These are phyloP conservation scores for Helicoverpa assulta DNA, from an alignment of 2,888 invertebrate genomes.

Conservation along the genomic window DNA sequence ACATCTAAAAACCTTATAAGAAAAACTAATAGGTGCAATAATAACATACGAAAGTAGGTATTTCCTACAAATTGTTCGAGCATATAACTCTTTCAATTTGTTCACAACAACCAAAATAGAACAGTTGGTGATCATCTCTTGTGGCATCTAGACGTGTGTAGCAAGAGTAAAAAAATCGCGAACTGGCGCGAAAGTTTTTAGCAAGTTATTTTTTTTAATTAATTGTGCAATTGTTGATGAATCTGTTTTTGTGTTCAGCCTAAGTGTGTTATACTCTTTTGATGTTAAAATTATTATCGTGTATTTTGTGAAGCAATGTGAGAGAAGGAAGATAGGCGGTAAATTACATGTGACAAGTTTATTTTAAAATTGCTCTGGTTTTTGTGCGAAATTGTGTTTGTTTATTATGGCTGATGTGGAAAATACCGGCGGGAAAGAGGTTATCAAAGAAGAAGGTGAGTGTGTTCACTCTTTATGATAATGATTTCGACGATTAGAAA, in stretches of 20 bases:
- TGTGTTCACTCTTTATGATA: conserved; percentile 11
- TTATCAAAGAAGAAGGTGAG: conserved; percentile 55
- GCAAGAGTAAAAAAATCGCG: conserved; percentile 65
- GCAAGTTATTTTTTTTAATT: conserved; percentile 51
- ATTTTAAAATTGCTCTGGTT: conserved; percentile 56
- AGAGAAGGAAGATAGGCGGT: conserved; percentile 70
- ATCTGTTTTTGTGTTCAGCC: conserved; percentile 21
- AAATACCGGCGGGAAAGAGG: conserved; percentile 60
- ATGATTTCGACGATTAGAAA: background rate
- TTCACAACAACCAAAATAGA: conserved; percentile 81
- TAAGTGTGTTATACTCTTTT: conserved; percentile 33
- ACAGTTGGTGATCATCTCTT: conserved; percentile 80
- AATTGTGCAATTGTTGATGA: conserved; percentile 21
- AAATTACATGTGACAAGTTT: conserved; percentile 62
- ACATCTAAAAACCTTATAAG: background rate
- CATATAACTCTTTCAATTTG: conserved; percentile 72
- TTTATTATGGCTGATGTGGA: conserved; percentile 71
- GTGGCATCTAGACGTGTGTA: conserved; percentile 75
- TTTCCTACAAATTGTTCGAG: conserved; percentile 44
- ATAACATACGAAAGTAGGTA: conserved; percentile 30
- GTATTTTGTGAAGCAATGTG: conserved; percentile 66
- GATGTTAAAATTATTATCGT: conserved; percentile 27
- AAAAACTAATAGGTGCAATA: conserved; percentile 3
- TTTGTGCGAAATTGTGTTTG: conserved; percentile 51
- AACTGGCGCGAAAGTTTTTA: conserved; percentile 72